Percentiles rank a stretch among this genome's conserved stretches.
Evolutionary conservation across 2,113 vertebrate species (phyloP).

Genomic region (Ovibos moschatus): DNA sequence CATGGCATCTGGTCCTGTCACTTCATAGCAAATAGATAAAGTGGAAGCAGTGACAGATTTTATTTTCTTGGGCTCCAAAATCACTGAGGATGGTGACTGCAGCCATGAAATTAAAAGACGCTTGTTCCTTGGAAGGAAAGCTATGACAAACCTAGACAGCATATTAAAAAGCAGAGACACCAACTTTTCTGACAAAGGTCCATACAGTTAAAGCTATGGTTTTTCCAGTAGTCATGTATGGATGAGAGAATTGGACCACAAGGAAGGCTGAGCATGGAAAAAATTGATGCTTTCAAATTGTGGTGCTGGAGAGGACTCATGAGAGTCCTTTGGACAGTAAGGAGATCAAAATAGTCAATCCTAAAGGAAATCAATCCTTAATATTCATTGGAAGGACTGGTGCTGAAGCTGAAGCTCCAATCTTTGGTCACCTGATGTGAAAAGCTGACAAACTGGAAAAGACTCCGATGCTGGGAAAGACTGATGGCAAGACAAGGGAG

Average conservation of each 20-base stretch:
- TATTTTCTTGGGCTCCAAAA: not conserved
- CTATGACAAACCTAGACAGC: not conserved
- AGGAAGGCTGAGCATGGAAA: not conserved
- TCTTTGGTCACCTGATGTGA: not conserved
- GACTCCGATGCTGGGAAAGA: not conserved
- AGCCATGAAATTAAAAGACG: not conserved
- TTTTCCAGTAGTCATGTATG: not conserved
- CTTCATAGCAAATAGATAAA: not conserved
- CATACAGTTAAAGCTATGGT: not conserved
- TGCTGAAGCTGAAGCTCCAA: not conserved
- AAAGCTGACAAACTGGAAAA: not conserved
- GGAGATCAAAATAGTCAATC: not conserved
- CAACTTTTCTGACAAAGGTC: not conserved
- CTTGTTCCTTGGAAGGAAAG: not conserved
- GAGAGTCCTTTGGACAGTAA: not conserved
- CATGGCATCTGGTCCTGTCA: not conserved
- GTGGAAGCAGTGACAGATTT: not conserved
- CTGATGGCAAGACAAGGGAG: not conserved
- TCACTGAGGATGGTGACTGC: not conserved
- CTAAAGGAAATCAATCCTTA: not conserved
- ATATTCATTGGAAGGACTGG: not conserved
- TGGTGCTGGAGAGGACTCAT: not conserved
- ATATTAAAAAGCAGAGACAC: not conserved
- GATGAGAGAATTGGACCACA: not conserved
- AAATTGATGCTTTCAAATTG: not conserved